Conservation (phyloP, 2,888 invertebrate genomes). For the Tetheella fluctuosa region DNA sequence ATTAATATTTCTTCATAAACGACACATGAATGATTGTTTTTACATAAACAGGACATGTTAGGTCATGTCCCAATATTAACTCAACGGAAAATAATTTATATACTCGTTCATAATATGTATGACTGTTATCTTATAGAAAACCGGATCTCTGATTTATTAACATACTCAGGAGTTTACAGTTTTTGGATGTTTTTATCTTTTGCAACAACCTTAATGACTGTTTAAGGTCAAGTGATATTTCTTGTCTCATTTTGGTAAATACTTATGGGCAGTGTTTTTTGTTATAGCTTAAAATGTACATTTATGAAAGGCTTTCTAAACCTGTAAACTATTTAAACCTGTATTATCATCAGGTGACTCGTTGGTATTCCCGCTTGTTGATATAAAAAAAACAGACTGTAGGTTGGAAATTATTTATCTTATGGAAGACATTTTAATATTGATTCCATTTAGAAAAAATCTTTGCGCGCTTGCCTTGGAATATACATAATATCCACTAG, state of each 20-base stretch:
- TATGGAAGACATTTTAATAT: too few relatives aligned
- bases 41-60: neutral
- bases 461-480: too few relatives aligned
- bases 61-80: neutral
- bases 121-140: neutral
- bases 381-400: too few relatives aligned
- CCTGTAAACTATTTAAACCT: neutral
- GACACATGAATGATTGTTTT: constrained; percentile 10
- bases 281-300: neutral
- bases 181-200: neutral
- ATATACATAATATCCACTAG: too few relatives aligned
- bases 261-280: too few relatives aligned
- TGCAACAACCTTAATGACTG: neutral
- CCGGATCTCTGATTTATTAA: constrained; percentile 4
- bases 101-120: neutral
- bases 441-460: too few relatives aligned
- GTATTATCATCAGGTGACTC: too few relatives aligned
- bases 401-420: too few relatives aligned
- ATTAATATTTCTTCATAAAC: constrained; percentile 13
- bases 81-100: neutral
- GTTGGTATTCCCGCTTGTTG: too few relatives aligned
- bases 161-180: constrained; percentile 7
- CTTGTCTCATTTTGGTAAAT: neutral
- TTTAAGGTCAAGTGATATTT: neutral
- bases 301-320: neutral